Percentiles rank a stretch among this genome's conserved stretches.
Evolutionary conservation across 2,797 vertebrate genomes (phyloP).

Genomic region (Scleropages formosus): DNA sequence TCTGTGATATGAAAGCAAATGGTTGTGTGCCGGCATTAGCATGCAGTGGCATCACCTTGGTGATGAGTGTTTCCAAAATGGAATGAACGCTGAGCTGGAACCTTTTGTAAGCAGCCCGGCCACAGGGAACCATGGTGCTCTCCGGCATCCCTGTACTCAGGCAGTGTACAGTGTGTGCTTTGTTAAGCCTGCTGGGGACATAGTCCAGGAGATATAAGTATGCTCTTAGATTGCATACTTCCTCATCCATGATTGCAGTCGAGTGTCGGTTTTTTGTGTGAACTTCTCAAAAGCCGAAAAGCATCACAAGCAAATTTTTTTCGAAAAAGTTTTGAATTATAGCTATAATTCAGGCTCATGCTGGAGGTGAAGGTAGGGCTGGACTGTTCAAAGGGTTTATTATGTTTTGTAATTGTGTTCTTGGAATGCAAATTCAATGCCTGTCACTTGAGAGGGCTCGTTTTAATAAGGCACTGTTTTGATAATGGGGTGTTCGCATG

Average conservation of each 20-base stretch:
- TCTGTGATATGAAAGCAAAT: slow-evolving; percentile 23
- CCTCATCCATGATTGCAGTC: background rate
- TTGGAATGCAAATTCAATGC: background rate
- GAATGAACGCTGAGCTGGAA: background rate
- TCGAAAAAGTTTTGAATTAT: background rate
- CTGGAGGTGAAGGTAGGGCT: slow-evolving; percentile 7
- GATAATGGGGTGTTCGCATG: no score
- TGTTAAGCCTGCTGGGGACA: slow-evolving; percentile 9
- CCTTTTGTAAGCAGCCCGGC: background rate
- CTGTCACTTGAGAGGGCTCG: no score
- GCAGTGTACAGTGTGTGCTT: slow-evolving; percentile 13
- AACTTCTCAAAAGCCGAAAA: background rate
- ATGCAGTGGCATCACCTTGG: slow-evolving; percentile 1
- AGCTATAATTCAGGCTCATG: background rate
- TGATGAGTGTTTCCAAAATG: slow-evolving; percentile 18
- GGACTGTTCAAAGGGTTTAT: background rate
- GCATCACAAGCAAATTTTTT: background rate
- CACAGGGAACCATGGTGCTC: slow-evolving; percentile 4
- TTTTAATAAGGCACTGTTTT: no score
- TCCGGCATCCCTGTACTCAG: background rate
- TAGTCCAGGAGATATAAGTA: background rate
- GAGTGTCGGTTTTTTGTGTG: background rate
- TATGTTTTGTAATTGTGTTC: background rate
- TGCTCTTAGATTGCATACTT: slow-evolving; percentile 4
- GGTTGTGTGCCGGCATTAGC: slow-evolving; percentile 10